Conservation (phyloP, 2,113 vertebrate genomes). For the Rhynchomys soricoides region DNA sequence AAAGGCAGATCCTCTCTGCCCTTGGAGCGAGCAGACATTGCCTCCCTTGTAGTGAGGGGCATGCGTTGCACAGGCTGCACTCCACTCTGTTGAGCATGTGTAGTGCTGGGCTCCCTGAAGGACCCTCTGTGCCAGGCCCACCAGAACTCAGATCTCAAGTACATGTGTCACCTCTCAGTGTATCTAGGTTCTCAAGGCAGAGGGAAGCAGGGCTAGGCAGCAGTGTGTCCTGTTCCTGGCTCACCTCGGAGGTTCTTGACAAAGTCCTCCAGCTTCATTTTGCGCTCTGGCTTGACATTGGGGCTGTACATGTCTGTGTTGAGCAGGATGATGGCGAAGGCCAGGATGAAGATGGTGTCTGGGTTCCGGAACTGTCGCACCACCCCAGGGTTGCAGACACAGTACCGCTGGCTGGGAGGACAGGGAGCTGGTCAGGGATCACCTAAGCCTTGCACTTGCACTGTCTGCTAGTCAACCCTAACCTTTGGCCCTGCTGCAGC, state of each 20-base stretch:
- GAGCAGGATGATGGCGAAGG: conserved; percentile 98
- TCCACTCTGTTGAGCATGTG: not conserved
- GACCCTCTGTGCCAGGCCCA: not conserved
- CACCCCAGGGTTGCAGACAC: conserved; percentile 97
- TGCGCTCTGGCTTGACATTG: conserved; percentile 97
- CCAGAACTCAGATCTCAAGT: not conserved
- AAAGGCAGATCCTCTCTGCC: not conserved
- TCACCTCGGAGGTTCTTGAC: conserved; percentile 97
- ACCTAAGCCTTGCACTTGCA: not conserved
- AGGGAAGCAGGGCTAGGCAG: not conserved
- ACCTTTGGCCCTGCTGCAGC: fast-evolving
- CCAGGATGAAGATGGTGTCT: conserved; percentile 99
- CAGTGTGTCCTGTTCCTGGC: not conserved
- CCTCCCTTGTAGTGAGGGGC: not conserved
- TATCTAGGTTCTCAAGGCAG: not conserved
- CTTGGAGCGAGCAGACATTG: not conserved
- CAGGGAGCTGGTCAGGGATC: conserved; percentile 1
- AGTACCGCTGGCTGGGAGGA: conserved; percentile 94
- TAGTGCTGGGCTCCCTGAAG: not conserved
- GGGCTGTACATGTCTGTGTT: conserved; percentile 99
- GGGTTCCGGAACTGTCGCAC: conserved; percentile 98
- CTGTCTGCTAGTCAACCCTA: not conserved
- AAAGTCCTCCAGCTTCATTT: conserved; percentile 99
- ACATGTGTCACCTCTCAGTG: not conserved
- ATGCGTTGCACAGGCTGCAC: not conserved